Conservation (phyloP, 2,888 invertebrate genomes). For the Eumerus sabulonum region DNA sequence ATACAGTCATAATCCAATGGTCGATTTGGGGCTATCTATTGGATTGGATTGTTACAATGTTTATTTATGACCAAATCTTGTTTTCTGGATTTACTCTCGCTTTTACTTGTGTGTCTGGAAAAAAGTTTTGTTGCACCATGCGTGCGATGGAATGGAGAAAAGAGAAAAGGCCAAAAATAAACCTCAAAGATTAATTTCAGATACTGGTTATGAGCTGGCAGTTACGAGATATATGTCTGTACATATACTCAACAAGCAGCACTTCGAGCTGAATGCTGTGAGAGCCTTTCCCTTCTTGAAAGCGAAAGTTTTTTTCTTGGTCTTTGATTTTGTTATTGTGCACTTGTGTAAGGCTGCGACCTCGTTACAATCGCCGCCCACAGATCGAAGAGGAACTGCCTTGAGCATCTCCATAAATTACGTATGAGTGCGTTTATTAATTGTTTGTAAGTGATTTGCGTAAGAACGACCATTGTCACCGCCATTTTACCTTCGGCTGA, state of each 20-base stretch:
- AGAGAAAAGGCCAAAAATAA: slow-evolving; percentile 8
- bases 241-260: neutral
- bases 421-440: too few species aligned
- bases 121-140: neutral
- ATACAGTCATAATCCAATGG: slow-evolving; percentile 7
- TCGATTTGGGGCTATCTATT: slow-evolving; percentile 2
- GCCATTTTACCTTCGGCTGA: slow-evolving; percentile 24
- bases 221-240: slow-evolving; percentile 20
- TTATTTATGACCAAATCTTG: slow-evolving; percentile 19
- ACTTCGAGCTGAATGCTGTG: neutral
- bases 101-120: slow-evolving; percentile 12
- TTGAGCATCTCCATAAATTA: slow-evolving; percentile 2
- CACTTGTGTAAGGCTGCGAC: neutral
- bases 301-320: slow-evolving; percentile 36
- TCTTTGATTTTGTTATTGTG: neutral
- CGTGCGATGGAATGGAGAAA: slow-evolving; percentile 1
- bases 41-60: neutral
- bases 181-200: slow-evolving; percentile 24
- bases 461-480: slow-evolving; percentile 9
- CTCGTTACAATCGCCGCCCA: too few species aligned
- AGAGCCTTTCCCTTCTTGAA: slow-evolving; percentile 37
- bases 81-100: slow-evolving; percentile 37
- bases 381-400: slow-evolving; percentile 2
- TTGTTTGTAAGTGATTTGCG: neutral
- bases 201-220: neutral